Evolutionary conservation across 2,797 vertebrate genomes (phyloP), one percentile per base, ranked within the genome.

Genomic region (Mormyrops boulengeri): DNA sequence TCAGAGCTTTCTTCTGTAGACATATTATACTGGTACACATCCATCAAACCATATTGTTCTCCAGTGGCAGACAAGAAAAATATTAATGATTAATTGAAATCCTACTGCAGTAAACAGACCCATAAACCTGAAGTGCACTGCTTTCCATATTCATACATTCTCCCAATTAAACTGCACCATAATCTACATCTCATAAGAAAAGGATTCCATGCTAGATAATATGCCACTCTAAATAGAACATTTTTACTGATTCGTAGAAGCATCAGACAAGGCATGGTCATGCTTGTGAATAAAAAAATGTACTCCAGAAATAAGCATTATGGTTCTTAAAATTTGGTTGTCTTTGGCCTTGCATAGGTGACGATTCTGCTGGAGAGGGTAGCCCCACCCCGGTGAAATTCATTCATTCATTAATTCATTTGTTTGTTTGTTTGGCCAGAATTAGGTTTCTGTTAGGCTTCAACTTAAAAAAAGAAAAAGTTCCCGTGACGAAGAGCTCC

Each of bases 1-100:
- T 89, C 49, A 84, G 49, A 84, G 69, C 4, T 82, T 82, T 34
- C 3, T 26, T 85, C 55, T 62, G 52, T 66, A 34, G 55, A 85
- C 53, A 66, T 26, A 62, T 66, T 62, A 85, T 77, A 62, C 22
- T 47, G 7, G 38, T 49, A 49, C 22, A 19, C 88, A 66, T 85
- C 26, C 9, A 85, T 85, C 80, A 62, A 49, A 0, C 38, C 52
- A 53, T 50, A 62, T 62, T 49, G 53, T 38, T 89, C 41, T 89
- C 38, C 30, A 66, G 41, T 85, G 80, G 55, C 55, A 17, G 80
- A 50, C 30, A 89, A 53, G 44, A 8, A 34, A 89, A 55, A 89
- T 53, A 88, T 88, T 69, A 88, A 77, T 88, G 69, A 88, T 88
- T 47, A 69, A 82, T 44, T 62, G 55, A 88, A 62, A 57, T 87